Evolutionary conservation across 2,888 invertebrate genomes (phyloP).

Genomic region (Polyploca ridens): DNA sequence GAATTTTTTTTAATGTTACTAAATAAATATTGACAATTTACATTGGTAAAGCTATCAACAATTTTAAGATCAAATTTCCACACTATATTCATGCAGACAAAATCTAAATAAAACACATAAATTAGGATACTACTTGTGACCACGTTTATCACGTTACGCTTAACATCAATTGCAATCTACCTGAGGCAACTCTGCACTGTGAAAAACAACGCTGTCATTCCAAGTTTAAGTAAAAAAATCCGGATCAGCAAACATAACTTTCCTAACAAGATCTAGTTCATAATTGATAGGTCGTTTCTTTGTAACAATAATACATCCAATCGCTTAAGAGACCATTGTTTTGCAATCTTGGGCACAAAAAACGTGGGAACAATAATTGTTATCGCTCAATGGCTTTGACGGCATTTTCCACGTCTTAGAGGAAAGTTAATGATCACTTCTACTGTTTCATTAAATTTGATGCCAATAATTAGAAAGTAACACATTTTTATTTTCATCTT

Average conservation of each 20-base stretch:
- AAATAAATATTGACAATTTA: too few species aligned
- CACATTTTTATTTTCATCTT: neutral
- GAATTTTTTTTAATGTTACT: too few species aligned
- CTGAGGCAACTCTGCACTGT: neutral
- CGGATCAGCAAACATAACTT: conserved; percentile 26
- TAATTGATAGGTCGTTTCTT: conserved; percentile 52
- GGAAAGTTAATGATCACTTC: conserved; percentile 68
- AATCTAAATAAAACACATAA: too few species aligned
- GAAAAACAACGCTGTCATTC: neutral
- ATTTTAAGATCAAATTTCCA: too few species aligned
- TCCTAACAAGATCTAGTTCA: conserved; percentile 35
- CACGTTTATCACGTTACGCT: neutral
- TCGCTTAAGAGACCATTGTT: conserved; percentile 48
- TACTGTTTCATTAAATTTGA: conserved; percentile 55
- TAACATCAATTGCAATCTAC: neutral
- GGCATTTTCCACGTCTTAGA: conserved; percentile 59
- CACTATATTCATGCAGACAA: neutral
- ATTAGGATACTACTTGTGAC: neutral
- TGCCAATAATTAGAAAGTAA: conserved; percentile 55
- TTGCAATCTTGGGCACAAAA: conserved; percentile 46
- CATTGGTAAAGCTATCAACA: neutral
- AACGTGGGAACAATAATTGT: conserved; percentile 65
- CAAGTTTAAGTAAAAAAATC: conserved; percentile 6
- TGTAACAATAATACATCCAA: conserved; percentile 34
- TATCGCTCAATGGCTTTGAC: conserved; percentile 54